Evolutionary conservation across 2,113 vertebrate species (phyloP), one percentile per base, ranked within the genome.

Genomic region (Malaclemys terrapin): DNA sequence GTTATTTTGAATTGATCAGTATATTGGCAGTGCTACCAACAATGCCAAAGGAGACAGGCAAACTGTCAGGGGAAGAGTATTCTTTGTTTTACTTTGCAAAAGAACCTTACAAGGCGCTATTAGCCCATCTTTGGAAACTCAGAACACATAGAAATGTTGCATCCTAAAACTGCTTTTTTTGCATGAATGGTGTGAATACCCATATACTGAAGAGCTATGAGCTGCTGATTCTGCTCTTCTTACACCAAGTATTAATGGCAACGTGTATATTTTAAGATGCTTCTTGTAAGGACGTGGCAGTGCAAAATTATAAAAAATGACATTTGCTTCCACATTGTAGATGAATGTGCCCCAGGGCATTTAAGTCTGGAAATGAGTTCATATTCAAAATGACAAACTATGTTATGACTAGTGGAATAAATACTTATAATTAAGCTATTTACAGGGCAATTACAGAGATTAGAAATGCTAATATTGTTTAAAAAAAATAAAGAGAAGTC

Each of bases 321-420:
- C 92, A 92, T 50, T 95, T 75, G 56, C 24, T 92, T 94, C 20
- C 65, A 79, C 5, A 13, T 38, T 69, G 57, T 38, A 92, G 47
- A 95, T 93, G 90, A 93, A 88, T 47, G 78, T 45, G 59, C 85
- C 88, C 27, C 47, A 87, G 94, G 89, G 94, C 24, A 90, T 87
- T 95, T 91, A 76, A 96, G 86, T 88, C 69, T 83, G 42, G 47
- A 88, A 96, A 95, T 59, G 0, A 95, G 91, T 89, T 96, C 57
- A 85, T 92, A 95, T 92, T 94, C n/a, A 76, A 93, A 96, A 79
- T 81, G 0, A 89, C 94, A 96, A 95, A 87, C n/a, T 95, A 45
- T 89, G 6, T 88, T 93, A 87, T 13, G 20, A 92, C n/a, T 75
- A 65, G 38, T 35, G 50, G n/a, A 95, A 88, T 80, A 93, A 84